Base-by-base conservation (phyloP, 2,797 vertebrate species). In the Limosa lapponica region DNA sequence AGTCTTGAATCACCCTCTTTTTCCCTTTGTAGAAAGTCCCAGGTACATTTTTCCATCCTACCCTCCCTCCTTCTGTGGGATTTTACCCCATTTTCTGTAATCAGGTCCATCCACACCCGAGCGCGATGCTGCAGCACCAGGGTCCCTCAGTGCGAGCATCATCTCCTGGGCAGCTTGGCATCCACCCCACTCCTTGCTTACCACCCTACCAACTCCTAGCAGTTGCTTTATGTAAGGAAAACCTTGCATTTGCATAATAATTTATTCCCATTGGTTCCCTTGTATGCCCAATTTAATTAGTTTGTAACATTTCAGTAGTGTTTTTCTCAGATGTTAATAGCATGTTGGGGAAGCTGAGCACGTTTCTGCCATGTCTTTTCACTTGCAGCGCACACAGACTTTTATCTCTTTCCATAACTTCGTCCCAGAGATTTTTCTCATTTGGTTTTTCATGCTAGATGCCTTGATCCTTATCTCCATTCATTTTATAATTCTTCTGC, bases 1-100 rank as follows among this genome's bases (percentile, higher is more conserved):
- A 95, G 93, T 97, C 54, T 34, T 27, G 15, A 32, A 78, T 43
- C 41, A 1, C 22, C 8, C 54, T 24, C 25, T n/a, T 32, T 41
- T 34, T 11, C 9, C 36, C 16, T 72, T 46, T 62, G 62, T 37
- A 34, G 62, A 43, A 89, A 87, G 65, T 62, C 94, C 44, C 81
- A 77, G 64, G 46, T 36, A 51, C 30, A 23, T 62, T 96, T 91
- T 84, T 71, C 70, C 43, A 37, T 54, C 72, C 23, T 69, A 69
- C 10, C 43, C 15, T 73, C 59, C 65, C 78, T 86, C 57, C 57
- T 87, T 92, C 75, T 39, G 65, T 22, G 92, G 89, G 90, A 92
- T 96, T 96, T 87, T 66, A 87, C 71, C 90, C 92, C 57, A 61
- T 94, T 95, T 96, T 94, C 85, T 93, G 81, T 49, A 90, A 70